Evolutionary conservation across 2,797 vertebrate genomes (phyloP).

Genomic region (Anomalospiza imberbis): DNA sequence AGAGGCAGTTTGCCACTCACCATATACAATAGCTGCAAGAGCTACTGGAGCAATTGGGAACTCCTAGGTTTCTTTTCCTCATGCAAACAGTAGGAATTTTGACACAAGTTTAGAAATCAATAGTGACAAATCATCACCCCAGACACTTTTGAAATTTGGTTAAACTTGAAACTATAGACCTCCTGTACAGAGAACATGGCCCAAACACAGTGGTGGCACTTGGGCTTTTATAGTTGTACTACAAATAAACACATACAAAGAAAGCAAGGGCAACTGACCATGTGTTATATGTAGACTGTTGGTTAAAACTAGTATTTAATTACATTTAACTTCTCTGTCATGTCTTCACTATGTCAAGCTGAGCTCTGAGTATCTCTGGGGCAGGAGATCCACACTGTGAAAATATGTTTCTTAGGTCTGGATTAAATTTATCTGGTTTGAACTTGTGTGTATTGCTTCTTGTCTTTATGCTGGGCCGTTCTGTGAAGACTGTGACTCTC

Average conservation of each 20-base stretch:
- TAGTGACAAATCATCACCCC: conserved; percentile 24
- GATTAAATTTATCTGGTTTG: neutral
- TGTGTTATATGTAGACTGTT: neutral
- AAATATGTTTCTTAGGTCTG: neutral
- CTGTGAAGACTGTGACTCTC: neutral
- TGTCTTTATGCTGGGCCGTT: neutral
- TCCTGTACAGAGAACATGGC: neutral
- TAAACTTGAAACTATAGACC: conserved; percentile 13
- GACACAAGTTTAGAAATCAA: neutral
- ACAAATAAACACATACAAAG: neutral
- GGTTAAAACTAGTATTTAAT: neutral
- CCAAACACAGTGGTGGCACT: conserved; percentile 22
- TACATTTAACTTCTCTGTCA: neutral
- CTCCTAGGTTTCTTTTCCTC: neutral
- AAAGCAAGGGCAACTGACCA: neutral
- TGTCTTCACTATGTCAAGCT: neutral
- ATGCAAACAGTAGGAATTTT: conserved; percentile 2
- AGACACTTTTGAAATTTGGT: conserved; percentile 38
- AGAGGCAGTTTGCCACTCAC: neutral
- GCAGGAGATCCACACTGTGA: neutral
- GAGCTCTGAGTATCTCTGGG: neutral
- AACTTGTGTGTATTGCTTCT: neutral
- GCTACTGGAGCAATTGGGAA: neutral
- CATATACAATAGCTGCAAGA: neutral
- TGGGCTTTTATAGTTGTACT: neutral